These are phyloP conservation scores for Aelia acuminata DNA, from an alignment of 2,888 invertebrate species.

Conservation along the genomic window DNA sequence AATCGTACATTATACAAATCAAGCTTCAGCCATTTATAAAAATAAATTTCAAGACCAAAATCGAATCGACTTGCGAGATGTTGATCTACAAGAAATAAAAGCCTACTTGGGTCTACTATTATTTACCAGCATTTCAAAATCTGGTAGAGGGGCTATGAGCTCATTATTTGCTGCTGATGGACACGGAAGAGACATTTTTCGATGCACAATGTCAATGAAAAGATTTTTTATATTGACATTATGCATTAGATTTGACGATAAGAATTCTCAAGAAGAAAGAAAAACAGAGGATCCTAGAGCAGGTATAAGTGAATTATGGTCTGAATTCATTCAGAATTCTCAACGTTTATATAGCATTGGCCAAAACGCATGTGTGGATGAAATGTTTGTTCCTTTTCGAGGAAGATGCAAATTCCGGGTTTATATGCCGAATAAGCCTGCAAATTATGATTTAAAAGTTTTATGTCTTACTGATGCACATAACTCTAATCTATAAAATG, in stretches of 20 bases:
- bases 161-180: conserved; percentile 23
- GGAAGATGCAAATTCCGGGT: conserved; percentile 66
- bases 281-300: conserved; percentile 13
- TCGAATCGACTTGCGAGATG: background rate
- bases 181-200: conserved; percentile 25
- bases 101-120: too few species aligned
- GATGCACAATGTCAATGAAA: too few species aligned
- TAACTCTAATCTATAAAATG: too few species aligned
- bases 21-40: too few species aligned
- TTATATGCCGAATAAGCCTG: conserved; percentile 67
- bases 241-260: conserved; percentile 54
- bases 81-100: too few species aligned
- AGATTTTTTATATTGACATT: too few species aligned
- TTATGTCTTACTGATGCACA: too few species aligned
- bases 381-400: conserved; percentile 66
- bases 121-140: too few species aligned
- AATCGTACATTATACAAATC: conserved; percentile 7
- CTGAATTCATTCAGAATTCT: conserved; percentile 45
- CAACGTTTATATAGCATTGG: conserved; percentile 60
- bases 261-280: background rate
- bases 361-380: conserved; percentile 66
- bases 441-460: conserved; percentile 67
- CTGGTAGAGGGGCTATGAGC: background rate
- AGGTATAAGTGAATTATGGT: conserved; percentile 27
- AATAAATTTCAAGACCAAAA: background rate